Percentiles rank a stretch among this genome's conserved stretches.
Conservation (phyloP, 2,888 invertebrate genomes). For the Chironomus tentans region DNA sequence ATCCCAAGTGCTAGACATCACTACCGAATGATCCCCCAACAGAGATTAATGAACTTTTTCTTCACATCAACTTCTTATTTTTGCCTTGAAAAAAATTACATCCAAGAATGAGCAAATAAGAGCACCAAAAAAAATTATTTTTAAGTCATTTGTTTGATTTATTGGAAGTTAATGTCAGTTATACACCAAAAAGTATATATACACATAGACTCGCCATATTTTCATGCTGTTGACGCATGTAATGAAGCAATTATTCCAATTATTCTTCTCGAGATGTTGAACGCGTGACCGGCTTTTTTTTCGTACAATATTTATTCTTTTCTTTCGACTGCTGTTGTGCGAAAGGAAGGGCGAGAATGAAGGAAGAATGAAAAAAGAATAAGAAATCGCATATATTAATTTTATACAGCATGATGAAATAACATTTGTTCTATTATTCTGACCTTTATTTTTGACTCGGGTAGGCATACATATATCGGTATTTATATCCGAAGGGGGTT, state of each 20-base stretch:
- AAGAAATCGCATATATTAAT: neutral
- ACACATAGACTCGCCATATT: neutral
- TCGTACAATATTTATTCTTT: neutral
- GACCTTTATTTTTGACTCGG: too few relatives aligned
- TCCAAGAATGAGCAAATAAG: neutral
- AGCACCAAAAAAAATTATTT: neutral
- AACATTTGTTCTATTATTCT: too few relatives aligned
- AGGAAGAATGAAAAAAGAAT: neutral
- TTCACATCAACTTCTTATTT: neutral
- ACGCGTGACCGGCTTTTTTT: slow-evolving; percentile 2
- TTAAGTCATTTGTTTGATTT: slow-evolving; percentile 20
- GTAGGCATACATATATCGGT: too few relatives aligned
- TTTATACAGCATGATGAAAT: too few relatives aligned
- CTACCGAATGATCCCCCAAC: too few relatives aligned
- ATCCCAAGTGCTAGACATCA: too few relatives aligned
- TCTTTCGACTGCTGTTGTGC: neutral
- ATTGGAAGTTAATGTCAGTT: neutral
- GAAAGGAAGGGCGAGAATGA: neutral
- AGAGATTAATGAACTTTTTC: neutral
- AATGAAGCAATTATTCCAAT: slow-evolving; percentile 13
- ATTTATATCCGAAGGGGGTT: too few relatives aligned
- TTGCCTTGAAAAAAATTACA: too few relatives aligned
- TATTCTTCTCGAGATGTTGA: neutral
- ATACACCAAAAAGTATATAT: neutral
- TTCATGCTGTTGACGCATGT: slow-evolving; percentile 5